Base-by-base conservation (phyloP, 2,888 invertebrate genomes). In the Trilocha varians region DNA sequence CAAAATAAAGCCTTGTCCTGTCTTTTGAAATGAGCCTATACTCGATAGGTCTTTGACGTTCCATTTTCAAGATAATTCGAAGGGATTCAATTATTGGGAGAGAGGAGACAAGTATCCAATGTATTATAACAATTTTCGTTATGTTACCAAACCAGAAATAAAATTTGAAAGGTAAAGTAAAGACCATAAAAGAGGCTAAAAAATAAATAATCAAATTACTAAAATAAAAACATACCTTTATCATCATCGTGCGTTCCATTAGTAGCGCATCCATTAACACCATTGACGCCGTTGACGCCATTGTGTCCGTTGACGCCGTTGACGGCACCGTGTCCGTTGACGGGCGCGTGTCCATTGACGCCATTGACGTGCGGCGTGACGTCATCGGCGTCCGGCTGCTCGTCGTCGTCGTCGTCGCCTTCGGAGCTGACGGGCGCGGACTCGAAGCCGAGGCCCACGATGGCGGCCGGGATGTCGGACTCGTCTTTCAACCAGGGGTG, bases 401-500 rank as follows among this genome's bases (percentile, higher is more conserved):
- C 61, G 42, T 57, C 60, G 34, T 51, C 59, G 39, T 60, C 67
- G 43, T 53, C 66, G 39, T 70, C 70, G 45, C 64, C 65, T 43
- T 75, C 78, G 61, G 72, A 63, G 49, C 63, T 68, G 39, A 65
- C 48, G 42, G 64, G 70, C 43, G 63, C 46, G 38, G 59, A 52
- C 44, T 67, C 71, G 59, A 76, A 80, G 34, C 80, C 83, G 45
- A 76, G 70, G 49, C 83, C 80, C 43, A 76, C 78, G 53, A 86
- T 85, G 55, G 75, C 80, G 49, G 79, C 80, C 55, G 88, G 87
- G 52, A 89, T 71, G 49, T 86, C 78, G 57, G 79, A 74, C 60
- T 88, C 89, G 78, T 89, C 88, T 82, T 88, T 88, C 60, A 97
- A 89, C 97, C 97, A 97, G 65, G 93, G 90, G 87, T 97, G 97